Base-by-base conservation (phyloP, 1,140 invertebrate species). In the Bemisia tabaci region DNA sequence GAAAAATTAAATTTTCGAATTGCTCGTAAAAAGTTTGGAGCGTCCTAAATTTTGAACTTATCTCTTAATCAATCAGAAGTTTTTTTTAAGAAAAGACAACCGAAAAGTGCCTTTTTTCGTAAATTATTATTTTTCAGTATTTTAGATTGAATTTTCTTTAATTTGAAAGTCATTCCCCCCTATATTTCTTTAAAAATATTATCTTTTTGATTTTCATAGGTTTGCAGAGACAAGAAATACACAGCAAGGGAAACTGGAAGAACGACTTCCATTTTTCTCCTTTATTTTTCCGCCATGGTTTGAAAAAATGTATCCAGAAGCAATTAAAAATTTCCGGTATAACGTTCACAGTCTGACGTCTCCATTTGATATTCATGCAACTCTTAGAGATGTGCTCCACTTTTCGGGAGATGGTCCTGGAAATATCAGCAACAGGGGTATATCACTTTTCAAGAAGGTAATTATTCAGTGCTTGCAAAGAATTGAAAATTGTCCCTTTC, bases 211-310 rank as follows among this genome's bases (percentile, higher is more conserved):
- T 24, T 11, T 23, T 74, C 77, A 23, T 68, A 89, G 90, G 72
- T 94, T 92, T 77, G 84, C 89, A 0, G 81, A 85, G 62, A 86
- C 95, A 11, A 83, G 93, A 0, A 85, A 90, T 70, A 94, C 91
- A 0, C 78, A 92, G 12, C 91, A 94, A 76, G 92, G 92, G 0
- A 93, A 94, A 77, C 83, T 91, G 69, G 93, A 96, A 75, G 93
- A 96, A 73, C 81, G 93, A 5, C 71, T 95, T 26, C 92, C 93
- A 0, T 88, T 92, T 70, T 91, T 95, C 75, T 86, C 87, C 0
- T 84, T 94, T 64, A 78, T 83, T 0, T 83, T 95, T 71, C 92
- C 92, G 0, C 77, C 82, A 9, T 83, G 81, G 74, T 85, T 94
- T 69, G 68, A 75, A 63, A 81, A 81, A 62, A 79, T 66, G 71